Conservation (phyloP, 2,113 vertebrate species). For the Candoia aspera region DNA sequence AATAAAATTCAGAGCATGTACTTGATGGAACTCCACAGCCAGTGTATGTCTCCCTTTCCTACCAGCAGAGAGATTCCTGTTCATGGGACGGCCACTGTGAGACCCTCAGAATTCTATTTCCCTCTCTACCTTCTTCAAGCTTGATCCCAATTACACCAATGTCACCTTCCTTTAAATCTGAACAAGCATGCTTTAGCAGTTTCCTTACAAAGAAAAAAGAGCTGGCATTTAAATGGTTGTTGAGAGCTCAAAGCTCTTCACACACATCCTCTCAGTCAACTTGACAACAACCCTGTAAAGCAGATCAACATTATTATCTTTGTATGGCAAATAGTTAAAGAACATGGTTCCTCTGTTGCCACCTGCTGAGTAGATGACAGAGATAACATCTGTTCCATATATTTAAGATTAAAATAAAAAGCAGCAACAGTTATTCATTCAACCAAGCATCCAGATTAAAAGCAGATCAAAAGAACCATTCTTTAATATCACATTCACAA, state of each 20-base stretch:
- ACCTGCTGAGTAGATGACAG: not conserved
- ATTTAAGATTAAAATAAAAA: not conserved
- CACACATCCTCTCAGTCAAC: not conserved
- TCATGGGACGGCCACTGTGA: no score
- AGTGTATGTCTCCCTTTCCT: not conserved
- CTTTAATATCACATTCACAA: not conserved
- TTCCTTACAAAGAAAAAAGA: not conserved
- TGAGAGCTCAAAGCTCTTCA: not conserved
- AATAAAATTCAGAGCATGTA: not conserved
- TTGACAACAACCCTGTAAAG: not conserved
- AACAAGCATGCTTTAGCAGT: not conserved
- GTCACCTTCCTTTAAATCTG: not conserved
- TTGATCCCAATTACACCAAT: not conserved
- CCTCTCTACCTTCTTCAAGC: not conserved
- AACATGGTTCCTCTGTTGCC: not conserved
- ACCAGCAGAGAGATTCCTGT: not conserved
- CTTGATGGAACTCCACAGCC: not conserved
- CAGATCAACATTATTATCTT: not conserved
- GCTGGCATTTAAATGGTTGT: not conserved
- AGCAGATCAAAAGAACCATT: not conserved
- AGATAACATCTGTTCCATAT: not conserved
- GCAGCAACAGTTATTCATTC: not conserved
- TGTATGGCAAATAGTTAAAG: not conserved
- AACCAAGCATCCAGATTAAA: not conserved
- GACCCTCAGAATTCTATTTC: not conserved